Evolutionary conservation across 2,888 invertebrate genomes (phyloP), one percentile per base, ranked within the genome.

Genomic region (Parasteatoda lunata): DNA sequence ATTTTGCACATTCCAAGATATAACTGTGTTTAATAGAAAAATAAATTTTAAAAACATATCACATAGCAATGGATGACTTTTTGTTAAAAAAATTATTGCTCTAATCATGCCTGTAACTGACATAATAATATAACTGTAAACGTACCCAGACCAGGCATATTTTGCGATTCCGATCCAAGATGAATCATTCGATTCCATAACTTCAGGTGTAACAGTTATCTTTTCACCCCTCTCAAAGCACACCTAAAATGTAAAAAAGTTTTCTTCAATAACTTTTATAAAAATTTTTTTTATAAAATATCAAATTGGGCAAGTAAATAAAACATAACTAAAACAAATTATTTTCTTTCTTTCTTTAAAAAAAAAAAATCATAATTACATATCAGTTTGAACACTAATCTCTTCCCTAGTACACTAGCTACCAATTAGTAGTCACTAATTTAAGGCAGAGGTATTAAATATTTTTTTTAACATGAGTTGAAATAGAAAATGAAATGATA

Each of bases 61-160:
- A 30, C n/a, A 30, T 30, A 30, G 30, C 30, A 30, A 30, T 30
- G 30, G 30, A 59, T 7, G 7, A 13, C n/a, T 8, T 59, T 11
- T 7, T 0, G 11, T n/a, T 59, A 59, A 59, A 59, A 59, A 59
- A n/a, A 8, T 13, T 7, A 7, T n/a, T 8, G 59, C 9, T 5
- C 4, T 59, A n/a, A 59, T 13, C 8, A 54, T 54, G 54, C 8
- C 3, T 3, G 4, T 54, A 4, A 13, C 54, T 54, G 9, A 54
- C 54, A 54, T 54, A 9, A 54, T 54, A 3, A 54, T 3, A 54
- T 1, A 49, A 64, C 5, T 45, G 11, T 81, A 66, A 73, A 91
- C 92, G 91, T 91, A 95, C 91, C 96, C 96, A 75, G 95, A 94
- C 96, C 95, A 96, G 0, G 95, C 95, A 91, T 95, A 96, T 90